Conservation (phyloP, 2,113 vertebrate genomes). For the Arothron firmamentum region DNA sequence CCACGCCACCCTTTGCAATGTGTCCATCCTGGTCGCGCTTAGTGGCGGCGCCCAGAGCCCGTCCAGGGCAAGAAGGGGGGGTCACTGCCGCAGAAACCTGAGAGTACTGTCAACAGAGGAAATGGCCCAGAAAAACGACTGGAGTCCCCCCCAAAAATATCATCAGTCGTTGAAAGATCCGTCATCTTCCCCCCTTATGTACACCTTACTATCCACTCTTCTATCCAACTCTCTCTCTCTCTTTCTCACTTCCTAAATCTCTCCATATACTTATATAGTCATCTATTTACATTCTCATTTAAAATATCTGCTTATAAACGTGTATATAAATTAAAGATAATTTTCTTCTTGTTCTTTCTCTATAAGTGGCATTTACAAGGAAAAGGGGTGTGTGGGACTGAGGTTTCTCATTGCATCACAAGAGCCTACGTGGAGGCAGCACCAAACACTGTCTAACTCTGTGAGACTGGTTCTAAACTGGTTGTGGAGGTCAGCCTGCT, state of each 20-base stretch:
- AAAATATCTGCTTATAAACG: slow-evolving; percentile 76
- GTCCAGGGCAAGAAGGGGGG: slow-evolving; percentile 17
- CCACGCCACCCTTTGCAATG: slow-evolving; percentile 44
- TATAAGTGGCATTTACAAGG: slow-evolving; percentile 76
- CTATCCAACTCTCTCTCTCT: slow-evolving; percentile 38
- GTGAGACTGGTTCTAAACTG: slow-evolving; percentile 33
- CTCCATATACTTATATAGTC: slow-evolving; percentile 60
- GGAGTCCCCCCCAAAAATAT: not conserved
- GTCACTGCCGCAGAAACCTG: slow-evolving; percentile 63
- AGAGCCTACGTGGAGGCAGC: slow-evolving; percentile 72
- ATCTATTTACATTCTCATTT: slow-evolving; percentile 77
- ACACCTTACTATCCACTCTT: slow-evolving; percentile 18
- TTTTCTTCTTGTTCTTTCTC: slow-evolving; percentile 62
- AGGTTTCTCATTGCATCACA: slow-evolving; percentile 77
- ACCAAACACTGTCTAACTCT: slow-evolving; percentile 67
- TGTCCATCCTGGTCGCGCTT: slow-evolving; percentile 34
- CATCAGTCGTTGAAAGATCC: slow-evolving; percentile 39
- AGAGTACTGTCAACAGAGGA: slow-evolving; percentile 60
- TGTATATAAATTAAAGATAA: slow-evolving; percentile 75
- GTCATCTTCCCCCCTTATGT: slow-evolving; percentile 10
- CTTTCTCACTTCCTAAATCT: slow-evolving; percentile 38
- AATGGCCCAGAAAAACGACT: slow-evolving; percentile 42
- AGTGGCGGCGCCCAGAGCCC: slow-evolving; percentile 12
- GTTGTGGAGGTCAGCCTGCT: slow-evolving; percentile 37
- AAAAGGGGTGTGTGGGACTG: slow-evolving; percentile 70